Percentiles rank a stretch among this genome's conserved stretches.
These are phyloP conservation scores for Drosophila bocqueti DNA, from an alignment of 1,140 invertebrate species.

Conservation along the genomic window DNA sequence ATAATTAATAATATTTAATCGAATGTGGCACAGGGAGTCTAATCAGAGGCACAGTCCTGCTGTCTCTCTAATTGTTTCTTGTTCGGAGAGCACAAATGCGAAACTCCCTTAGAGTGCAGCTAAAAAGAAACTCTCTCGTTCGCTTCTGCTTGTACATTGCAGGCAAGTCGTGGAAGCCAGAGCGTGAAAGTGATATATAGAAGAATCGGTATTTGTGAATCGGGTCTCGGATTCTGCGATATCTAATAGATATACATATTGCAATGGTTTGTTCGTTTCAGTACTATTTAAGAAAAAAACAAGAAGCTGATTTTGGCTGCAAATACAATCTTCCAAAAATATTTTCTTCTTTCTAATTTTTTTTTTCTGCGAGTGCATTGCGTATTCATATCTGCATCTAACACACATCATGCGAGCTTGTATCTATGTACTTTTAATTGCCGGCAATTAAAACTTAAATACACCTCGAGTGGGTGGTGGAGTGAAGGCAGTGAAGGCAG, in stretches of 20 bases:
- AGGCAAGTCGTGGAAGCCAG: neutral
- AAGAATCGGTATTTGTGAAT: no score
- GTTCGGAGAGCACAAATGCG: neutral
- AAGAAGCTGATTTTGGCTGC: neutral
- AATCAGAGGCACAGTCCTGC: neutral
- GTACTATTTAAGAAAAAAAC: no score
- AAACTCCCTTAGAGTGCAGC: neutral
- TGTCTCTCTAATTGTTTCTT: neutral
- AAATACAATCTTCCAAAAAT: neutral
- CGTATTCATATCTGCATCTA: slow-evolving; percentile 48
- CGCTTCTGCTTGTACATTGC: neutral
- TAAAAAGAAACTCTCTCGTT: neutral
- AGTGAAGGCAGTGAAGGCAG: neutral
- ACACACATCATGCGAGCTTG: slow-evolving; percentile 32
- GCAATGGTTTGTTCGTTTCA: no score
- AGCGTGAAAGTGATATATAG: no score
- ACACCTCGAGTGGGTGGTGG: slow-evolving; percentile 21
- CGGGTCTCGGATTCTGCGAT: no score
- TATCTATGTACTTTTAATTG: slow-evolving; percentile 83
- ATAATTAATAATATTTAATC: no score
- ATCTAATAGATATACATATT: no score
- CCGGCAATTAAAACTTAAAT: slow-evolving; percentile 84
- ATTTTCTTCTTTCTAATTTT: neutral
- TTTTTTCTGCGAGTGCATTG: slow-evolving; percentile 18
- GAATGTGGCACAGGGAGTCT: no score